These are phyloP conservation scores for Coregonus sp. DNA, from an alignment of 2,797 vertebrate species.

Conservation along the genomic window DNA sequence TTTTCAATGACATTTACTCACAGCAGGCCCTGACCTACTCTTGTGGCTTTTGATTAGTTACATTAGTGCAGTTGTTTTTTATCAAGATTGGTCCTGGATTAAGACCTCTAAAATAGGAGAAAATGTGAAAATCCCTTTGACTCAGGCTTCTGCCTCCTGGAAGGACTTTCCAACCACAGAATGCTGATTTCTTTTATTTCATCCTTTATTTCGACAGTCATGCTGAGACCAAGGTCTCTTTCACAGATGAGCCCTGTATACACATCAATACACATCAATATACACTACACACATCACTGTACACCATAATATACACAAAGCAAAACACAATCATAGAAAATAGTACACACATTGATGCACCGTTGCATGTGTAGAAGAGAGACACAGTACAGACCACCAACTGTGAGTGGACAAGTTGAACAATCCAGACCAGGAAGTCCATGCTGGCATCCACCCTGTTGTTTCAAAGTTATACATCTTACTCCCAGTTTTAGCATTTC, in stretches of 20 bases:
- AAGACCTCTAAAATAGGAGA: background rate
- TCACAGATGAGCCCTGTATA: too few relatives aligned
- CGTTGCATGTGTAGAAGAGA: background rate
- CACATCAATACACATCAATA: too few relatives aligned
- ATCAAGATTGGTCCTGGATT: background rate
- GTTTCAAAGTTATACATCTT: background rate
- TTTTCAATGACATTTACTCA: background rate
- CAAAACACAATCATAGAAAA: too few relatives aligned
- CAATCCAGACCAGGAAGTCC: background rate
- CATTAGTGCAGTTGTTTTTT: background rate
- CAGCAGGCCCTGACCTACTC: background rate
- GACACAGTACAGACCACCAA: slow-evolving; percentile 4
- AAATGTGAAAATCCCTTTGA: background rate
- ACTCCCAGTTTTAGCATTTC: background rate
- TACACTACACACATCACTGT: too few relatives aligned
- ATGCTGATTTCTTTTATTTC: background rate
- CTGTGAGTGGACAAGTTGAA: slow-evolving; percentile 8
- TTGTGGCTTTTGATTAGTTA: background rate
- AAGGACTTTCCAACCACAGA: slow-evolving; percentile 4
- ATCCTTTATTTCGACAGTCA: too few relatives aligned
- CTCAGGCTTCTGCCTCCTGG: background rate
- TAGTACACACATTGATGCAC: background rate
- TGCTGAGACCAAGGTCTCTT: too few relatives aligned
- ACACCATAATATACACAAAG: too few relatives aligned
- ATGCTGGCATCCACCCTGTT: background rate